Evolutionary conservation across 1,140 invertebrate genomes (phyloP), one percentile per base, ranked within the genome.

Genomic region (Neuroterus valhalla): DNA sequence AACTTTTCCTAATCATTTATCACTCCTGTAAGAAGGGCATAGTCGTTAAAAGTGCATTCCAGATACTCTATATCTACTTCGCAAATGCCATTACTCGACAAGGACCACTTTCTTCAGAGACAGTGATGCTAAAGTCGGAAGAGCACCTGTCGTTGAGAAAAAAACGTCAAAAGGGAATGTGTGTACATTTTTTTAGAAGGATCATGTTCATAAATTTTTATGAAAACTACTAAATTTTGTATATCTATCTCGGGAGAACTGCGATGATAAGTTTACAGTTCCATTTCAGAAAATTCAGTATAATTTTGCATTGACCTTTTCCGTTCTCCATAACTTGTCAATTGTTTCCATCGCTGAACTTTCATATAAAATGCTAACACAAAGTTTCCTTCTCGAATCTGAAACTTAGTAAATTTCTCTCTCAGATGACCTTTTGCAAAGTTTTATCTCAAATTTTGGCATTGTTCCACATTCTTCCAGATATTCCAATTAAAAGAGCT

Each of bases 401-500:
- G n/a, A n/a, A n/a, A n/a, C n/a, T n/a, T n/a, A n/a, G n/a, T n/a
- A n/a, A n/a, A n/a, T 46, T 46, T 46, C 45, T 46, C 45, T 46
- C 23, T 11, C 1, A 55, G 50, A 55, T 3, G 55, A 62, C 14
- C 31, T 62, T 62, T 62, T 38, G 14, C 2, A 38, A 31, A 62
- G 55, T 62, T 62, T 62, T 5, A 26, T n/a, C 55, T 62, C 31
- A 15, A 62, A 31, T 62, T 62, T 50, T 50, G 55, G 55, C 55
- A 31, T 38, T 31, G 3, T 62, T 62, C 55, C 55, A 62, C 26
- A 26, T 14, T 31, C 55, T 3, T 38, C 8, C 26, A 6, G 23
- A 62, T 62, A 62, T 62, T 62, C 26, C 55, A 62, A 62, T 62
- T 62, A 62, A 62, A 62, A 31, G 55, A 62, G 31, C 15, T 62